Percentiles rank a stretch among this genome's conserved stretches.
Evolutionary conservation across 2,113 vertebrate species (phyloP).

Genomic region (Peucedramus taeniatus): DNA sequence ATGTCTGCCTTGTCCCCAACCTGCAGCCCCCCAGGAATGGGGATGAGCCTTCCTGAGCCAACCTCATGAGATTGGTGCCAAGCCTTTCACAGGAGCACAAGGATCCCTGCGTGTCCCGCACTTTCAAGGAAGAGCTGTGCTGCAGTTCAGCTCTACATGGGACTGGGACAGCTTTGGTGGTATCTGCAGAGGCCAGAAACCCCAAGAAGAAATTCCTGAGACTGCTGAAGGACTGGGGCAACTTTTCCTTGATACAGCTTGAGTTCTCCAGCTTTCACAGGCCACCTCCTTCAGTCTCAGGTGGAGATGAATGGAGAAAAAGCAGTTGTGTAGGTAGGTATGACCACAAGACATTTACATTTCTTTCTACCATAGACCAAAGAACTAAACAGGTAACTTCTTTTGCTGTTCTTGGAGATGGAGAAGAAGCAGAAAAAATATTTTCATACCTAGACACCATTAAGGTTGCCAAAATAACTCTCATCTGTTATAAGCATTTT

Average conservation of each 20-base stretch:
- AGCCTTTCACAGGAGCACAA: background rate
- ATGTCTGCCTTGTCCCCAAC: background rate
- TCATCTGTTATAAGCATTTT: background rate
- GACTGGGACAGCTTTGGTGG: background rate
- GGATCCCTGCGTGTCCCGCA: fast-evolving
- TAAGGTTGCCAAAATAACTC: background rate
- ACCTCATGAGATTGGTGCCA: fast-evolving
- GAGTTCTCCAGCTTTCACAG: background rate
- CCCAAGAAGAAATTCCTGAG: background rate
- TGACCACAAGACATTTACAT: background rate
- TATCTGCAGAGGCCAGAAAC: background rate
- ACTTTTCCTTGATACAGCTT: background rate
- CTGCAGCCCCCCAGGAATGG: background rate
- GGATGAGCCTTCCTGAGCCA: fast-evolving
- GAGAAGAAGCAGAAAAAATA: background rate
- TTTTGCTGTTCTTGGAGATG: background rate
- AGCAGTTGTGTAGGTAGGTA: background rate
- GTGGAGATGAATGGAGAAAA: background rate
- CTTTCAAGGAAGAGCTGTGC: background rate
- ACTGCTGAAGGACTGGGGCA: background rate
- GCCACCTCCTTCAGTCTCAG: background rate
- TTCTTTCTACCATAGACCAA: background rate
- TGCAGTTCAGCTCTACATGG: fast-evolving
- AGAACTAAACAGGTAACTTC: background rate
- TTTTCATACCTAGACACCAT: background rate